Percentiles rank a stretch among this genome's conserved stretches.
These are phyloP conservation scores for Ambastaia sidthimunki DNA, from an alignment of 2,797 vertebrate species.

Conservation along the genomic window DNA sequence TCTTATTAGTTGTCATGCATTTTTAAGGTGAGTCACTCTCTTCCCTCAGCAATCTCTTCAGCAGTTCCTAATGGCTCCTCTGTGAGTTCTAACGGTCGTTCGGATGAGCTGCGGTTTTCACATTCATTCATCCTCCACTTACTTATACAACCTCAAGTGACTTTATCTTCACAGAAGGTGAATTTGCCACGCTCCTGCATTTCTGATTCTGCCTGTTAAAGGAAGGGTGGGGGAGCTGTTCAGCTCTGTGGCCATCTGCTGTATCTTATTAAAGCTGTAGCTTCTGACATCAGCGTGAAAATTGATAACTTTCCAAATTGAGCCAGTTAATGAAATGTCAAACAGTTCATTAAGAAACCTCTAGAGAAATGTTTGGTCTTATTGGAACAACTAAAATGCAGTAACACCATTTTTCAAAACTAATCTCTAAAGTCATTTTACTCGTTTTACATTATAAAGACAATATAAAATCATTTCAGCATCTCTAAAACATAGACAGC, in stretches of 20 bases:
- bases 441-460: background rate
- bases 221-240: background rate
- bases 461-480: background rate
- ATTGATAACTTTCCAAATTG: constrained; percentile 39
- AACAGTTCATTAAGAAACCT: constrained; percentile 8
- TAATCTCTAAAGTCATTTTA: background rate
- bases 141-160: constrained; percentile 30
- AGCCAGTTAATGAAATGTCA: constrained; percentile 35
- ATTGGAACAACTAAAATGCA: constrained; percentile 8
- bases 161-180: constrained; percentile 21
- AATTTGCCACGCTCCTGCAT: constrained; percentile 20
- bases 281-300: constrained; percentile 31
- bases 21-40: constrained; percentile 63
- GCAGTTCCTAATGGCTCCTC: constrained; percentile 45
- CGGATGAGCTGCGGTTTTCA: constrained; percentile 31
- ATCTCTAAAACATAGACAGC: background rate
- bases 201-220: background rate
- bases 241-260: constrained; percentile 35
- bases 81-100: constrained; percentile 44
- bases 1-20: constrained; percentile 56
- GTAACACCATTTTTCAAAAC: constrained; percentile 5
- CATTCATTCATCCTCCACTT: constrained; percentile 48
- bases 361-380: constrained; percentile 1
- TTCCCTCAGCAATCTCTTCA: constrained; percentile 10
- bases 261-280: constrained; percentile 11